Conservation (phyloP, 92 coral and sea anemone species). For the Porites rus region DNA sequence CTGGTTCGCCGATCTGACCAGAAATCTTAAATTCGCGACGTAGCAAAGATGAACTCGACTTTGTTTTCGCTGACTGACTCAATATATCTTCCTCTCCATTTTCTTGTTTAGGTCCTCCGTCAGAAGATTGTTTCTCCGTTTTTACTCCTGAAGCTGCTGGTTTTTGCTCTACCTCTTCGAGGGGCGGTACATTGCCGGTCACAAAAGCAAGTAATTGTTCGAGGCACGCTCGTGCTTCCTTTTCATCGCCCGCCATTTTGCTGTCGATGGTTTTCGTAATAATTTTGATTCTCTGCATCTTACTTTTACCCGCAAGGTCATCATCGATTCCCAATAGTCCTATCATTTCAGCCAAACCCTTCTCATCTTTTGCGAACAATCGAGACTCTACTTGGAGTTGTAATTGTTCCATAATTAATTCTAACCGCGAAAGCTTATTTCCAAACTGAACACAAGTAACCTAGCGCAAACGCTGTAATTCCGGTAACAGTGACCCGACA, state of each 20-base stretch:
- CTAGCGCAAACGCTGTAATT: no score
- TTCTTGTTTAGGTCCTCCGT: not conserved
- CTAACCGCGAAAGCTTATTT: no score
- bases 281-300: conserved; percentile 20
- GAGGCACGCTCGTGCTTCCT: conserved; percentile 10
- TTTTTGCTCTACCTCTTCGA: not conserved
- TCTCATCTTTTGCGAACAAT: conserved; percentile 40
- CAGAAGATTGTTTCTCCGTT: not conserved
- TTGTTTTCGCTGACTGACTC: not conserved
- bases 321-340: conserved; percentile 26
- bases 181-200: not conserved
- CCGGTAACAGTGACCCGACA: no score
- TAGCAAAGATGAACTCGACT: not conserved
- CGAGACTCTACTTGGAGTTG: conserved; percentile 24
- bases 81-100: not conserved
- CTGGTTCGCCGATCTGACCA: conserved; percentile 48
- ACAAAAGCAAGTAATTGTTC: conserved; percentile 14
- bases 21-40: not conserved
- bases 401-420: conserved; percentile 10
- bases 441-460: no score
- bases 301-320: conserved; percentile 17
- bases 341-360: conserved; percentile 19
- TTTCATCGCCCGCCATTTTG: conserved; percentile 41
- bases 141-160: not conserved
- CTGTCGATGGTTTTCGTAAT: conserved; percentile 17